A percentile compares a stretch with the other conserved stretches of the same genome.
Conservation (phyloP, 2,888 invertebrate genomes). For the Meganola albula region DNA sequence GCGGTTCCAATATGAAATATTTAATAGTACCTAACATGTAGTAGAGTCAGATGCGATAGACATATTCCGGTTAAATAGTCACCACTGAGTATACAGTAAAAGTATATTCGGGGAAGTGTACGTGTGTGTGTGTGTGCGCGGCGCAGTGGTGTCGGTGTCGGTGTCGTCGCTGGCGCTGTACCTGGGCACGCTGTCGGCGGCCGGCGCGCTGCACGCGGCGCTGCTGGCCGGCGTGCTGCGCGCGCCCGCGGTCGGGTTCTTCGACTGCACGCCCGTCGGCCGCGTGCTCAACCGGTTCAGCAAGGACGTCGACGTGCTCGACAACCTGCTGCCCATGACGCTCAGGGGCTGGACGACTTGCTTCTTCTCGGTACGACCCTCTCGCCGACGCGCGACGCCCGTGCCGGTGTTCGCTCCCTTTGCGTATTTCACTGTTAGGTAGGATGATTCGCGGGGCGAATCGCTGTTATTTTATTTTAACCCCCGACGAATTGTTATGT, state of each 20-base stretch:
- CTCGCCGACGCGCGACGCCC: constrained; percentile 5
- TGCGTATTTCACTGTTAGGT: not conserved
- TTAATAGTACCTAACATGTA: too few species aligned
- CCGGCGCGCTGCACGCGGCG: constrained; percentile 80
- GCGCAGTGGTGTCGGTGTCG: constrained; percentile 81
- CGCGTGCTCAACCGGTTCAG: constrained; percentile 87
- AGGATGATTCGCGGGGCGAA: not conserved
- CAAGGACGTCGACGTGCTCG: constrained; percentile 85
- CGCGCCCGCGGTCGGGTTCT: constrained; percentile 84
- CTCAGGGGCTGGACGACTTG: constrained; percentile 83
- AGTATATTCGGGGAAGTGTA: constrained; percentile 4
- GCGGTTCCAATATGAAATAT: too few species aligned
- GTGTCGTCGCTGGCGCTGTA: constrained; percentile 82
- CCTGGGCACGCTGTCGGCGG: constrained; percentile 81
- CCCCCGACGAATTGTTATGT: not conserved
- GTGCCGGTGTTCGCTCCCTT: not conserved
- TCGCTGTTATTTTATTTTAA: not conserved
- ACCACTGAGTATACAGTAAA: not conserved
- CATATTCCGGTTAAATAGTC: constrained; percentile 1
- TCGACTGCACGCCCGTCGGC: constrained; percentile 88
- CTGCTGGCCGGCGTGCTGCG: constrained; percentile 81
- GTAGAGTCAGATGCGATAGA: too few species aligned
- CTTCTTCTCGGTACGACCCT: constrained; percentile 78
- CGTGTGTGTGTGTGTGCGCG: constrained; percentile 11
- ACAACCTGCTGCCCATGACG: constrained; percentile 84